These are phyloP conservation scores for Ischnura elegans DNA, from an alignment of 2,888 invertebrate genomes.

Conservation along the genomic window DNA sequence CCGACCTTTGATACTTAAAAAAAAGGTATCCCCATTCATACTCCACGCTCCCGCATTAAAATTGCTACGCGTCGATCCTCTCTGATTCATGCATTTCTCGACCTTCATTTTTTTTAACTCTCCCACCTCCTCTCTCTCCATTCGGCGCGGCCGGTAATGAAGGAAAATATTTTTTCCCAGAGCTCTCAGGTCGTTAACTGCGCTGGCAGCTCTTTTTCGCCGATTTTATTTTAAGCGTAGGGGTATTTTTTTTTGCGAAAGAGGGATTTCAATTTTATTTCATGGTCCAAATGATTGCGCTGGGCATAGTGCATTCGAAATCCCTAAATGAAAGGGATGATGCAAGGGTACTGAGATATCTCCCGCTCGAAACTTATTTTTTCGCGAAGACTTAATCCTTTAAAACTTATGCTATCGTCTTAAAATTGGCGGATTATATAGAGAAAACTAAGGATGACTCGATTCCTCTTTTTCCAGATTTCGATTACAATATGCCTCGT, in stretches of 20 bases:
- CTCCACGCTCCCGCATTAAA: neutral
- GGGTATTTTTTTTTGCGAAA: neutral
- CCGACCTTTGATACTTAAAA: neutral
- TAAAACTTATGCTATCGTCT: no score
- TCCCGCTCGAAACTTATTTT: no score
- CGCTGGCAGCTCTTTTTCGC: neutral
- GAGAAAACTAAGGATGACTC: neutral
- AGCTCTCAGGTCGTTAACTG: neutral
- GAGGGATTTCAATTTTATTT: neutral
- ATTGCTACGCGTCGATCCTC: neutral
- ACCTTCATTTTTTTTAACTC: neutral
- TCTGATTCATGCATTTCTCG: neutral
- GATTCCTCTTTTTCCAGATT: no score
- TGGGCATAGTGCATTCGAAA: neutral
- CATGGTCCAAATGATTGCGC: neutral
- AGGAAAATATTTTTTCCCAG: neutral
- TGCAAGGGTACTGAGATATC: no score
- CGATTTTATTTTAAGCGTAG: neutral
- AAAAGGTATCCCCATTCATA: neutral
- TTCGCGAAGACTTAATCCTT: no score
- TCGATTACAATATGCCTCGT: no score
- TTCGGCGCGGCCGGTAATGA: constrained; percentile 2
- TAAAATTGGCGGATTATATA: neutral
- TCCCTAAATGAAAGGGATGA: neutral
- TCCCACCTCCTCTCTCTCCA: neutral